These are phyloP conservation scores for Periphyllus acericola DNA, from an alignment of 2,888 invertebrate species.

Conservation along the genomic window DNA sequence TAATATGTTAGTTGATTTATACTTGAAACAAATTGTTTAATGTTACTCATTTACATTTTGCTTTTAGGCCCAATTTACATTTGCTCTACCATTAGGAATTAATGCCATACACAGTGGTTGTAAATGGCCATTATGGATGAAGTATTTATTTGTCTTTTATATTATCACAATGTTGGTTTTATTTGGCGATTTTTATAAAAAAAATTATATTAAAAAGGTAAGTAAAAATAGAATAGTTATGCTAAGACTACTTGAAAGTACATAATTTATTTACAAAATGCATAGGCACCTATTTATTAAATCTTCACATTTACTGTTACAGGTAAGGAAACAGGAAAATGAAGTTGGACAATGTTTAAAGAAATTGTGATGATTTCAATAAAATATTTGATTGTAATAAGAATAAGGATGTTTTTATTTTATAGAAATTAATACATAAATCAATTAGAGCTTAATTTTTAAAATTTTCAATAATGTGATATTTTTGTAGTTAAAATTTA, in stretches of 20 bases:
- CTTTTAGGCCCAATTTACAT: slow-evolving; percentile 82
- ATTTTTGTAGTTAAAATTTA: slow-evolving; percentile 38
- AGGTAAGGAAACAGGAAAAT: slow-evolving; percentile 26
- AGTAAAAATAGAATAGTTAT: slow-evolving; percentile 62
- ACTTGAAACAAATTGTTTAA: neutral
- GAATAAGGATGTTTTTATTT: neutral
- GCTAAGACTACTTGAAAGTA: neutral
- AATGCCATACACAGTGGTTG: slow-evolving; percentile 84
- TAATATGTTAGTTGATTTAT: neutral
- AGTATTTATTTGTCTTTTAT: slow-evolving; percentile 84
- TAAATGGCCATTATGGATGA: slow-evolving; percentile 91
- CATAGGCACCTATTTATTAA: neutral
- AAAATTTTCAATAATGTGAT: slow-evolving; percentile 30
- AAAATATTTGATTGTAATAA: neutral
- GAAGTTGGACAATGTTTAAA: slow-evolving; percentile 30
- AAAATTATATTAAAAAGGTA: slow-evolving; percentile 79
- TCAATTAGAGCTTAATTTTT: slow-evolving; percentile 30
- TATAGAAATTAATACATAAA: slow-evolving; percentile 21
- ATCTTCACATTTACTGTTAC: neutral
- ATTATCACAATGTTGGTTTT: slow-evolving; percentile 88
- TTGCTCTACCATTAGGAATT: slow-evolving; percentile 80
- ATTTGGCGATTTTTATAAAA: slow-evolving; percentile 87
- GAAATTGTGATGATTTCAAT: slow-evolving; percentile 2
- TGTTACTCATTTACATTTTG: slow-evolving; percentile 36
- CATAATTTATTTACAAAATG: neutral